Percentiles rank a stretch among this genome's conserved stretches.
Evolutionary conservation across 2,888 invertebrate species (phyloP).

Genomic region (Lithophane semibrunnea): DNA sequence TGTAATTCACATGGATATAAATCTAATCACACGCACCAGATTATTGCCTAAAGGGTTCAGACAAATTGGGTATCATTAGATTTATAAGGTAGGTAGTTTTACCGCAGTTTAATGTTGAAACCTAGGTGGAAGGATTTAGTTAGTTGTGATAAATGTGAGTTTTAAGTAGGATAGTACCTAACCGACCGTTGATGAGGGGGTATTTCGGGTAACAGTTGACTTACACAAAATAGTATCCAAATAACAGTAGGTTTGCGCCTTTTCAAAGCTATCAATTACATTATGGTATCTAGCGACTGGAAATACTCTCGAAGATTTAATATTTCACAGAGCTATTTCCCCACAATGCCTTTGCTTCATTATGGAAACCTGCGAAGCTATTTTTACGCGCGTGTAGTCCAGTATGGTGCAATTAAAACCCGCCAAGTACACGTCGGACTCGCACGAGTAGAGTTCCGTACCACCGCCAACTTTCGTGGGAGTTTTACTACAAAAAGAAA

Average conservation of each 20-base stretch:
- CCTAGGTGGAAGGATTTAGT: background rate
- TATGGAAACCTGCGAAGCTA: too few species aligned
- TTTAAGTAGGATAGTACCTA: conserved; percentile 3
- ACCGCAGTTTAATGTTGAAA: conserved; percentile 32
- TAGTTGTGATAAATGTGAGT: background rate
- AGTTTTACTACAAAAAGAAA: too few species aligned
- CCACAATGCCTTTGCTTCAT: too few species aligned
- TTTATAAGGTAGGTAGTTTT: conserved; percentile 52
- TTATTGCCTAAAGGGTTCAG: conserved; percentile 41
- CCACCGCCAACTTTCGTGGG: too few species aligned
- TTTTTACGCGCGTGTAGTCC: too few species aligned
- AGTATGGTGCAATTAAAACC: too few species aligned
- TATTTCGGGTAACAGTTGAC: background rate
- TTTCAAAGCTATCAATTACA: too few species aligned
- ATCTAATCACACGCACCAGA: conserved; percentile 38
- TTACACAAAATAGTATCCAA: background rate
- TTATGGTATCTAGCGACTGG: too few species aligned
- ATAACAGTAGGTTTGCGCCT: background rate
- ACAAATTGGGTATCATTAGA: conserved; percentile 59
- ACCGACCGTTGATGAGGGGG: background rate
- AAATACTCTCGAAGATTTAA: too few species aligned
- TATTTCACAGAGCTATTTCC: too few species aligned
- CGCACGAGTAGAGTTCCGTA: too few species aligned
- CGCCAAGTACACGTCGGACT: too few species aligned
- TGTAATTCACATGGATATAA: conserved; percentile 22